Evolutionary conservation across 2,797 vertebrate species (phyloP).

Genomic region (Cyclura pinguis): DNA sequence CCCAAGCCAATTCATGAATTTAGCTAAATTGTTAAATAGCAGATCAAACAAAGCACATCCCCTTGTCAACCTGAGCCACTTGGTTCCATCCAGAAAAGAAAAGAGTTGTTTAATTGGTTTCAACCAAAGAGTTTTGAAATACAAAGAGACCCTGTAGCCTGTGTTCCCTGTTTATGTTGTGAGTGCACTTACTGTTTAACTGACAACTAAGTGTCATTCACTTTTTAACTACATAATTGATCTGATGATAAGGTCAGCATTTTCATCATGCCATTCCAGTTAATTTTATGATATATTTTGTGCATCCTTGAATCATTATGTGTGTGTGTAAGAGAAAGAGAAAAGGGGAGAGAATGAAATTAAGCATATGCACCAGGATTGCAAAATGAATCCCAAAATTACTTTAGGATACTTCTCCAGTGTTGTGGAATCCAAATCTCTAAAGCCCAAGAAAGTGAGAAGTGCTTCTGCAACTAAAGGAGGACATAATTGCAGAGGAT

Average conservation of each 20-base stretch:
- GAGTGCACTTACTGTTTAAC: neutral
- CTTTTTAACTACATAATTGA: neutral
- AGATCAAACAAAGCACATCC: neutral
- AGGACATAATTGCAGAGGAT: conserved; percentile 45
- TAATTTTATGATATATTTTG: conserved; percentile 38
- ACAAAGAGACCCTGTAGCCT: neutral
- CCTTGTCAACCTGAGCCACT: neutral
- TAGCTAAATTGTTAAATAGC: too few relatives aligned
- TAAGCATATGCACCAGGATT: conserved; percentile 10
- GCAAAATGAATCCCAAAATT: neutral
- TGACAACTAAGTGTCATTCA: neutral
- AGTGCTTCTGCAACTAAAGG: neutral
- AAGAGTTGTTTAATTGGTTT: neutral
- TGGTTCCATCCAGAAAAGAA: neutral
- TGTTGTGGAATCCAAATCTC: conserved; percentile 20
- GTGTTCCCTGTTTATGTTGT: neutral
- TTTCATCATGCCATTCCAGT: conserved; percentile 15
- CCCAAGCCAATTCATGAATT: neutral
- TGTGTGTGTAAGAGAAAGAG: too few relatives aligned
- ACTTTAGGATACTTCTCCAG: rapidly evolving
- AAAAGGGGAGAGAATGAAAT: neutral
- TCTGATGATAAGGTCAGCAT: neutral
- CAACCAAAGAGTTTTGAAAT: neutral
- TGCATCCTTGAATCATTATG: conserved; percentile 31
- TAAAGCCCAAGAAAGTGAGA: neutral